These are phyloP conservation scores for Rhagophthalmus giganteus DNA, from an alignment of 2,888 invertebrate genomes.

Conservation along the genomic window DNA sequence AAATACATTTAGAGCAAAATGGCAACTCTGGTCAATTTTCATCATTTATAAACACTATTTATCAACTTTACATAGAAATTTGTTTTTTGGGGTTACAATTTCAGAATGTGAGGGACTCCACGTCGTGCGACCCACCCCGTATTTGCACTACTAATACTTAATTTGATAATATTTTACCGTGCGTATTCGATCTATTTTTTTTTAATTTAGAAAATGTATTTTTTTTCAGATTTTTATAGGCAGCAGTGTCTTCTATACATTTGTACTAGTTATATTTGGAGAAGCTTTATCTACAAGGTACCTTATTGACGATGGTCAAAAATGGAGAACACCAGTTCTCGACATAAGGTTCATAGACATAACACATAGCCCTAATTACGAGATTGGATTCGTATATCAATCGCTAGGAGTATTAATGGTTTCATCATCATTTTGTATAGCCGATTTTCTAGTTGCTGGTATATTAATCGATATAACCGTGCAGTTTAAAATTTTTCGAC, in stretches of 20 bases:
- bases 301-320: neutral
- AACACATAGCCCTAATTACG: slow-evolving; percentile 8
- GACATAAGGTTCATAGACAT: slow-evolving; percentile 1
- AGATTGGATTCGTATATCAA: slow-evolving; percentile 4
- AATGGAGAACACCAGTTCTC: slow-evolving; percentile 5
- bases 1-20: too few species aligned
- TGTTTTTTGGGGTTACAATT: too few species aligned
- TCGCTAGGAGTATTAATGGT: neutral
- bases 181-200: too few species aligned
- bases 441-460: slow-evolving; percentile 3
- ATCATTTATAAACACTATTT: too few species aligned
- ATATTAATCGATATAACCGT: slow-evolving; percentile 5
- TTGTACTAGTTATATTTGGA: neutral
- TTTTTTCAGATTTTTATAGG: slow-evolving; percentile 1
- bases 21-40: too few species aligned
- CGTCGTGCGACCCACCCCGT: too few species aligned
- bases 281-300: neutral
- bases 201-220: neutral
- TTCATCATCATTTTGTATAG: neutral
- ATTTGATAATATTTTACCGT: too few species aligned
- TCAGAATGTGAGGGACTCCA: too few species aligned
- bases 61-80: too few species aligned
- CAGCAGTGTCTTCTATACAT: neutral
- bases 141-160: too few species aligned
- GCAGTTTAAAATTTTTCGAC: slow-evolving; percentile 1